Percentiles rank a stretch among this genome's conserved stretches.
Evolutionary conservation across 2,797 vertebrate species (phyloP).

Genomic region (Knipowitschia caucasica): DNA sequence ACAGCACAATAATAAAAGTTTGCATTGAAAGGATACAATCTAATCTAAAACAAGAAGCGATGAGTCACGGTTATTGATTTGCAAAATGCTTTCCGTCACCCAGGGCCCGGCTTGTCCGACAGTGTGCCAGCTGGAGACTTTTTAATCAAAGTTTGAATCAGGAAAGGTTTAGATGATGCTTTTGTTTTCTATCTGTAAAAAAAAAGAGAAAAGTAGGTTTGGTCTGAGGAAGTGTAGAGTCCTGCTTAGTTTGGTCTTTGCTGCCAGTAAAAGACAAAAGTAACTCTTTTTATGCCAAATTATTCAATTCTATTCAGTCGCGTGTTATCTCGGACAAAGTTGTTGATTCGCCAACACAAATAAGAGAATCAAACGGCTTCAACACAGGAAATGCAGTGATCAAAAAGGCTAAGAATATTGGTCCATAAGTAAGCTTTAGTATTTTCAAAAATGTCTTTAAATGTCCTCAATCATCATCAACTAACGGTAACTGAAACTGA

Average conservation of each 20-base stretch:
- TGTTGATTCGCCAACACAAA: too few species aligned
- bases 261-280: too few species aligned
- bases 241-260: too few species aligned
- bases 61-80: conserved; percentile 38
- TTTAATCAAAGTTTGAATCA: conserved; percentile 25
- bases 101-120: conserved; percentile 18
- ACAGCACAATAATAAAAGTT: conserved; percentile 19
- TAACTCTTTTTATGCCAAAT: background rate
- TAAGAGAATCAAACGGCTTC: too few species aligned
- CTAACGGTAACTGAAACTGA: too few species aligned
- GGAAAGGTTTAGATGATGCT: background rate
- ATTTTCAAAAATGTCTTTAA: too few species aligned
- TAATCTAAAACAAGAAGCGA: conserved; percentile 15
- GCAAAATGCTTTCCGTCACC: conserved; percentile 31
- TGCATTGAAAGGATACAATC: conserved; percentile 23
- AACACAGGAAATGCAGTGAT: too few species aligned
- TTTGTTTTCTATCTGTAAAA: background rate
- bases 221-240: background rate
- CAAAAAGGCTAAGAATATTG: too few species aligned
- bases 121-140: conserved; percentile 18
- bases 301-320: too few species aligned
- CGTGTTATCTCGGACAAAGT: too few species aligned
- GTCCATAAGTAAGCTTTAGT: too few species aligned
- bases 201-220: background rate
- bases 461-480: too few species aligned